A percentile compares a stretch with the other conserved stretches of the same genome.
These are phyloP conservation scores for Coregonus suidteri DNA, from an alignment of 2,797 vertebrate genomes.

Conservation along the genomic window DNA sequence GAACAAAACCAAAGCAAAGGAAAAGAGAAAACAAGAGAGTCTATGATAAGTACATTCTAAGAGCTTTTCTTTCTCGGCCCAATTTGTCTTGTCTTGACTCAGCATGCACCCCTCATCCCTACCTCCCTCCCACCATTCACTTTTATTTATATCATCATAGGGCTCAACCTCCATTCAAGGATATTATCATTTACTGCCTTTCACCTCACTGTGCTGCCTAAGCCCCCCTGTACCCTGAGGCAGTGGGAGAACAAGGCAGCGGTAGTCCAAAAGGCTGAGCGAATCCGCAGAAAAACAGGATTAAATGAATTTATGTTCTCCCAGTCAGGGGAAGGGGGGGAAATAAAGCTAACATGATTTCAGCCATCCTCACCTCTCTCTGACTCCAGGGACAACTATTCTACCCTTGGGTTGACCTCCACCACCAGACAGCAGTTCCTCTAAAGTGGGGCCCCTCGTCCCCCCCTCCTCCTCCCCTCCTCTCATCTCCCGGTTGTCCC, in stretches of 20 bases:
- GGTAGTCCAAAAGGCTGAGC: constrained; percentile 72
- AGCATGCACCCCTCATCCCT: constrained; percentile 31
- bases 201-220: constrained; percentile 56
- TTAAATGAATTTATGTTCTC: constrained; percentile 83
- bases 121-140: background rate
- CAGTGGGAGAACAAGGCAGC: constrained; percentile 66
- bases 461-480: constrained; percentile 33
- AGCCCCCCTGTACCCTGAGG: constrained; percentile 65
- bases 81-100: constrained; percentile 63
- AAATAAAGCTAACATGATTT: constrained; percentile 81
- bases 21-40: constrained; percentile 5
- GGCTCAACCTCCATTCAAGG: constrained; percentile 65
- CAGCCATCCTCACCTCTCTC: constrained; percentile 79
- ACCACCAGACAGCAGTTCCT: constrained; percentile 76
- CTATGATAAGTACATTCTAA: constrained; percentile 30
- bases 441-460: constrained; percentile 64
- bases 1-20: background rate
- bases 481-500: constrained; percentile 30
- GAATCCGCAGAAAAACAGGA: constrained; percentile 80
- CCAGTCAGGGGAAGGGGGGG: constrained; percentile 59
- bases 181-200: constrained; percentile 71
- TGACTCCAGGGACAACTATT: constrained; percentile 82
- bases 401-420: constrained; percentile 83
- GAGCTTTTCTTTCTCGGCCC: constrained; percentile 35
- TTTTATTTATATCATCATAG: constrained; percentile 67